Evolutionary conservation across 1,140 invertebrate species (phyloP).

Genomic region (Drosophila prosaltans): DNA sequence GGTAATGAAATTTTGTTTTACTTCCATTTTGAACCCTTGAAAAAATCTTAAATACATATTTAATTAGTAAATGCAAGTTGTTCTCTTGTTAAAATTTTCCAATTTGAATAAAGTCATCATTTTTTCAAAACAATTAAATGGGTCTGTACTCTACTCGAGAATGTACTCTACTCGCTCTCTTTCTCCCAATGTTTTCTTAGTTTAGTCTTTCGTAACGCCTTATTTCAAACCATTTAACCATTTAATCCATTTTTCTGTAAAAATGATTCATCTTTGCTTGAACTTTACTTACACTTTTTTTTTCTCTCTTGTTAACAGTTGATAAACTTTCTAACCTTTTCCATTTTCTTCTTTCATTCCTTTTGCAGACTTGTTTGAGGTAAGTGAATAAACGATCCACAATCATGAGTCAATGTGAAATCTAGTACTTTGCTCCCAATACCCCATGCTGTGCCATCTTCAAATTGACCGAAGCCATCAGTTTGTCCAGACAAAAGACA

Average conservation of each 20-base stretch:
- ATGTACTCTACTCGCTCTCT: no score
- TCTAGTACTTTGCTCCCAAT: conserved; percentile 17
- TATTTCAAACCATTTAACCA: not conserved
- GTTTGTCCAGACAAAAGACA: conserved; percentile 30
- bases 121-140: no score
- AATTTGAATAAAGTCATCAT: no score
- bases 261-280: not conserved
- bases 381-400: conserved; percentile 57
- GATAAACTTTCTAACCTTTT: conserved; percentile 10
- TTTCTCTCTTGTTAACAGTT: not conserved
- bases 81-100: no score
- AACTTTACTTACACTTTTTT: conserved; percentile 3
- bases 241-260: not conserved
- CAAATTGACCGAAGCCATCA: conserved; percentile 37
- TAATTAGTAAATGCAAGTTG: no score
- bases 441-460: not conserved
- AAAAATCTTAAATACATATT: no score
- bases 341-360: not conserved
- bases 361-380: conserved; percentile 26
- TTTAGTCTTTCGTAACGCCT: not conserved
- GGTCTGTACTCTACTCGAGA: no score
- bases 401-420: conserved; percentile 40
- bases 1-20: no score
- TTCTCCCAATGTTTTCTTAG: not conserved
- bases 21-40: no score